A percentile compares a stretch with the other conserved stretches of the same genome.
Conservation (phyloP, 2,888 invertebrate species). For the Tipula lateralis region DNA sequence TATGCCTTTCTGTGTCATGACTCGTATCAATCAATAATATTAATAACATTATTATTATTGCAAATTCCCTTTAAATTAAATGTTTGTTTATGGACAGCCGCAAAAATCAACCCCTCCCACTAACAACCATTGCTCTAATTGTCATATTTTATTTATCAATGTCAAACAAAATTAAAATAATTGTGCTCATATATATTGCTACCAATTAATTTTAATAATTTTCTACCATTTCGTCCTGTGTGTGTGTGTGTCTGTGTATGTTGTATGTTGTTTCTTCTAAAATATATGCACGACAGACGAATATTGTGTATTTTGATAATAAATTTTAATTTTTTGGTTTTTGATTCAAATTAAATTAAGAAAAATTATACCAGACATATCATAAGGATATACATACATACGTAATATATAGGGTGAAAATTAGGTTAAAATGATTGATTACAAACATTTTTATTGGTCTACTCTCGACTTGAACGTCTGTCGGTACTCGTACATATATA, state of each 20-base stretch:
- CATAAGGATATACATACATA: background rate
- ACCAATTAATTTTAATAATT: background rate
- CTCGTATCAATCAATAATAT: background rate
- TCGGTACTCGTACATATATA: background rate
- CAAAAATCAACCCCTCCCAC: background rate
- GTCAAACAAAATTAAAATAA: slow-evolving; percentile 15
- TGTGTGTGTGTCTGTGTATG: background rate
- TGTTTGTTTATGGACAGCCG: background rate
- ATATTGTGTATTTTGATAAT: background rate
- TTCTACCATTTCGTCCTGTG: background rate
- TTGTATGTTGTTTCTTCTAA: background rate
- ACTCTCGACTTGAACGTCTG: background rate
- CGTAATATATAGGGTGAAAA: background rate
- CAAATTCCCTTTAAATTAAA: background rate
- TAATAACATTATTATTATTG: background rate
- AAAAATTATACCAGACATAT: background rate
- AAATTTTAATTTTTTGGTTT: background rate
- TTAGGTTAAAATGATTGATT: background rate
- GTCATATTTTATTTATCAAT: slow-evolving; percentile 19
- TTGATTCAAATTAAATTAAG: background rate
- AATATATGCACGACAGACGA: background rate
- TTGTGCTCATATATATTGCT: background rate
- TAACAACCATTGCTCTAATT: background rate
- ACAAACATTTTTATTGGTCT: background rate
- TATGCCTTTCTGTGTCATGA: background rate